phyloP scores from a whole-genome alignment of 1,140 invertebrate genomes.

The Triops longicaudatus region DNA sequence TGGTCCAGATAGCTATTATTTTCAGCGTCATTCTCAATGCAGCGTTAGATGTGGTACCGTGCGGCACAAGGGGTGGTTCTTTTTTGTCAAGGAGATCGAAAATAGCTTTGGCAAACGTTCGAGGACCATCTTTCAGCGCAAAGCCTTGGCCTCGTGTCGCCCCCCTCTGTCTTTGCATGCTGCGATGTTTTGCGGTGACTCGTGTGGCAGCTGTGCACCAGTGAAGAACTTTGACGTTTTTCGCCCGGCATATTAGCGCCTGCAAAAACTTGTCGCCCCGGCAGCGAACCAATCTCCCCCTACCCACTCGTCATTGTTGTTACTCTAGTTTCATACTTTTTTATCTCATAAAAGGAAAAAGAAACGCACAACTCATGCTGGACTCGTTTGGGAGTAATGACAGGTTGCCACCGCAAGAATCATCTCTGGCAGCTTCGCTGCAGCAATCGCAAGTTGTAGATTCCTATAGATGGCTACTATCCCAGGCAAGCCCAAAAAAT shows the following conservation, averaged over 20 bases:
- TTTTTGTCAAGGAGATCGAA: slow-evolving; percentile 3
- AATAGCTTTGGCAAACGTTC: slow-evolving; percentile 6
- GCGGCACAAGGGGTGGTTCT: background rate
- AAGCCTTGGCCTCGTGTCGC: background rate
- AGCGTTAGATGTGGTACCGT: background rate
- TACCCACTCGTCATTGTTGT: background rate
- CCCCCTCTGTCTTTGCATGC: slow-evolving; percentile 10
- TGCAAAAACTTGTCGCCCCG: background rate
- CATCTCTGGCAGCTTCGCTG: background rate
- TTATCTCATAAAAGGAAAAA: background rate
- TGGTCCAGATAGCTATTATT: slow-evolving; percentile 6
- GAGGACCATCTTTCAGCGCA: background rate
- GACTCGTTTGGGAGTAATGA: background rate
- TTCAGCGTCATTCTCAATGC: background rate
- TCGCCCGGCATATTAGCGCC: background rate
- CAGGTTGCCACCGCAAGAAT: background rate
- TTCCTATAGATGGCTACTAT: background rate
- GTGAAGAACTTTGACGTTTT: background rate
- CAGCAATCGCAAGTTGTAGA: background rate
- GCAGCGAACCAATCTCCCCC: background rate
- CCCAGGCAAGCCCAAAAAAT: background rate
- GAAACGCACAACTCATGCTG: background rate
- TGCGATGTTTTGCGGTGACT: slow-evolving; percentile 7
- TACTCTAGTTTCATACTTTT: background rate
- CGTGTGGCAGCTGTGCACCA: slow-evolving; percentile 4